A percentile compares a stretch with the other conserved stretches of the same genome.
These are phyloP conservation scores for Sylvia borin DNA, from an alignment of 2,797 vertebrate genomes.

Conservation along the genomic window DNA sequence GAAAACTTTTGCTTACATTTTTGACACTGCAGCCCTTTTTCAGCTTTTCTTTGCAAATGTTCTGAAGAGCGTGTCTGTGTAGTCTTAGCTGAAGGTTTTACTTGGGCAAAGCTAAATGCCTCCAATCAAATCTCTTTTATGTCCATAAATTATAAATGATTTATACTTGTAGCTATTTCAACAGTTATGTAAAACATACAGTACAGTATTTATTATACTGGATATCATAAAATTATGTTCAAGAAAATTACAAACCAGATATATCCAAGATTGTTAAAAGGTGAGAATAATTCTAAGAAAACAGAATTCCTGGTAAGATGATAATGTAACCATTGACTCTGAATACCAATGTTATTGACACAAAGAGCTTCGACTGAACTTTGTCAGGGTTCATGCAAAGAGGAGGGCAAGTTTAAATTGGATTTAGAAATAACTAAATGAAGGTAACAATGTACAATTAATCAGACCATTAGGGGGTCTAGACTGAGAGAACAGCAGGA, in stretches of 20 bases:
- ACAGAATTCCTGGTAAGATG: conserved; percentile 2
- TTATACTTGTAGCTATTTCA: background rate
- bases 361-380: conserved; percentile 23
- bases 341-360: background rate
- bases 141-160: background rate
- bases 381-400: conserved; percentile 11
- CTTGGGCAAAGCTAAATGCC: background rate
- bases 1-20: background rate
- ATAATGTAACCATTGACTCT: background rate
- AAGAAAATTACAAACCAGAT: background rate
- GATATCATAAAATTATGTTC: background rate
- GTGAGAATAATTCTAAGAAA: background rate
- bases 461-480: background rate
- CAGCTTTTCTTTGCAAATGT: background rate
- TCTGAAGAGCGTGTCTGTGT: background rate
- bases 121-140: background rate
- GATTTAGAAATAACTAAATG: background rate
- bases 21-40: background rate
- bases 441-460: conserved; percentile 11
- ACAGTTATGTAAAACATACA: background rate
- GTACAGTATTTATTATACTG: background rate
- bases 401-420: conserved; percentile 33
- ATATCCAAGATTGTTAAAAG: background rate
- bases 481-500: background rate
- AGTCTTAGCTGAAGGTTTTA: background rate